These are phyloP conservation scores for Drosophila parthenogenetica DNA, from an alignment of 2,888 invertebrate species.

Conservation along the genomic window DNA sequence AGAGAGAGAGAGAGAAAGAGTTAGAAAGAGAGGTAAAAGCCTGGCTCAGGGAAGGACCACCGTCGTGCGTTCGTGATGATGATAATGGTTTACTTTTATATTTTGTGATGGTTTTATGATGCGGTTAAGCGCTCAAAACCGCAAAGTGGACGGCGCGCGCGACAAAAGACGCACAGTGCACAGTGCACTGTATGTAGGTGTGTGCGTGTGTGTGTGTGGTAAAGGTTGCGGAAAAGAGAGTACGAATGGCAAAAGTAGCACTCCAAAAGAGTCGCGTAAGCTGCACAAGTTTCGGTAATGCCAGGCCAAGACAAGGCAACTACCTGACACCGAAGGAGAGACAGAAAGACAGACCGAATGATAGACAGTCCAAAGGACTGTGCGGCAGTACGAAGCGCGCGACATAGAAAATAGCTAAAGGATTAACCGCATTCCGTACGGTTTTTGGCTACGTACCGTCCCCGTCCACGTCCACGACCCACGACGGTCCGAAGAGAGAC, in stretches of 20 bases:
- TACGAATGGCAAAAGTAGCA: slow-evolving; percentile 13
- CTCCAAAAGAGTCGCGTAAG: slow-evolving; percentile 63
- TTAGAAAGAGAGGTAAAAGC: slow-evolving; percentile 12
- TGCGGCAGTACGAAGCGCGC: slow-evolving; percentile 42
- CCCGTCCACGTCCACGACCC: background rate
- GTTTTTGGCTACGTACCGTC: slow-evolving; percentile 19
- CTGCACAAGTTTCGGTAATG: slow-evolving; percentile 74
- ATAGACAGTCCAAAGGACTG: slow-evolving; percentile 1
- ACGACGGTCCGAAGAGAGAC: too few species aligned
- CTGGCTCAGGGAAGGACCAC: slow-evolving; percentile 42
- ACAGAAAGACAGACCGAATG: slow-evolving; percentile 1
- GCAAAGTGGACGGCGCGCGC: slow-evolving; percentile 73
- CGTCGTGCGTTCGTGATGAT: slow-evolving; percentile 72
- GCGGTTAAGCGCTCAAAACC: slow-evolving; percentile 79
- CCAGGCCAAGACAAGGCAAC: slow-evolving; percentile 35
- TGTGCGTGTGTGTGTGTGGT: background rate
- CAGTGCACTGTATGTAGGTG: too few species aligned
- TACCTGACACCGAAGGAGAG: slow-evolving; percentile 47
- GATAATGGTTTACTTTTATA: slow-evolving; percentile 79
- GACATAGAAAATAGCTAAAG: slow-evolving; percentile 76
- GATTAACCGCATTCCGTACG: slow-evolving; percentile 75
- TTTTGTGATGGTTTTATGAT: slow-evolving; percentile 79
- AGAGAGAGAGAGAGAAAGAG: background rate
- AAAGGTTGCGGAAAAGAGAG: slow-evolving; percentile 10
- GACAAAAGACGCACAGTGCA: slow-evolving; percentile 27